Base-by-base conservation (phyloP, 2,113 vertebrate genomes). In the Pimephales promelas region DNA sequence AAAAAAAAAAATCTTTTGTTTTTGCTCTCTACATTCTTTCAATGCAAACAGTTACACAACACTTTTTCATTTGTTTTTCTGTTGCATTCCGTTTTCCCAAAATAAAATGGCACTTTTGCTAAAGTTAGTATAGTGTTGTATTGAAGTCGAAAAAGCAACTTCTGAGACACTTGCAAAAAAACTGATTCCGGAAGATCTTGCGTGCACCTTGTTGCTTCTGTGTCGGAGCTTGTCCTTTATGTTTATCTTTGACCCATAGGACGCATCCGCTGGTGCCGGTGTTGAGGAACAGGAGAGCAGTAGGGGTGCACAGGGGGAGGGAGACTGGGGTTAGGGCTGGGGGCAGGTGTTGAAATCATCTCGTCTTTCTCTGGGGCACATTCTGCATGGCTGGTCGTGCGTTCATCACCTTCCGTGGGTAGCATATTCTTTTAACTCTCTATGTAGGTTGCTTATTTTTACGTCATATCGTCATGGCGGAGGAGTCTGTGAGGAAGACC, bases 331-430 rank as follows among this genome's bases (percentile, higher is more conserved):
- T 64, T 47, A 56, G 79, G 83, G 16, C 47, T 61, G 49, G 24
- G 68, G 78, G 56, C 54, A 86, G 36, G 76, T 36, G 74, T 54
- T 72, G 7, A 18, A 66, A 47, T 79, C 2, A 73, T 85, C 56
- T 83, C n/a, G 18, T 70, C 76, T 85, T 47, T 85, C 59, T 43
- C 84, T 54, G 59, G 81, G 71, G 20, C 81, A 83, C 26, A 54
- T 77, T 73, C 77, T 83, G 76, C 54, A 83, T 70, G 84, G 77
- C 31, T 82, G 68, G 62, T 64, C 54, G 70, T 28, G 8, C 22
- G 4, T 81, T 81, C 31, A 73, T 83, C 52, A n/a, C 28, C 47
- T 79, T 57, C 40, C 56, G 18, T 72, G 49, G 84, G 81, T 79
- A 73, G 43, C 34, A 24, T 76, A 20, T 83, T 81, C 62, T 79